Base-by-base conservation (phyloP, 2,113 vertebrate genomes). In the Uria lomvia region DNA sequence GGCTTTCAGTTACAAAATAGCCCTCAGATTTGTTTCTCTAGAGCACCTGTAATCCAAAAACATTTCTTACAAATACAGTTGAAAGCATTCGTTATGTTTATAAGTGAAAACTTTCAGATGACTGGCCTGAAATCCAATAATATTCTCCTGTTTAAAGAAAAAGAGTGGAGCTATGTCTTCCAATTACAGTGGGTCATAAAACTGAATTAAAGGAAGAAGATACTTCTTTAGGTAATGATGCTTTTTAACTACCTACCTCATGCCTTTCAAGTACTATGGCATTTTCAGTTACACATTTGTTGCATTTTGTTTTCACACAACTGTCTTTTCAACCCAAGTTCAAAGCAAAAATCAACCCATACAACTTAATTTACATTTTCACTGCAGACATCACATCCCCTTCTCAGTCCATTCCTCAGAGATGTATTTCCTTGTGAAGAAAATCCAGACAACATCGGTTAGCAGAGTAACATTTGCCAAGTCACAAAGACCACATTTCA, bases 1-100 rank as follows among this genome's bases (percentile, higher is more conserved):
- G 73, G 76, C 52, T 90, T 91, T 96, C 79, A 50, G 70, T 74
- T 81, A 90, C 88, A 95, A 93, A 96, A 86, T 84, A 92, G 79
- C 82, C 86, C 83, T 87, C 76, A 86, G 45, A 91, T 91, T 73
- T 95, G 66, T 82, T 97, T 88, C 91, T 97, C 62, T 34, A 66
- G 43, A 74, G 66, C 67, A 93, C 66, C 76, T 78, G 73, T 85
- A 97, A 96, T 79, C 65, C 40, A 88, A 88, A 96, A 94, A 86
- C 75, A 91, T 67, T 91, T 78, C 65, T 74, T 85, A 92, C 34
- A 75, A 96, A 93, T 81, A 88, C 43, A 94, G 43, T n/a, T 86
- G 89, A 91, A 75, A 92, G 38, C 56, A 94, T 91, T 87, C 56
- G 72, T 72, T 91, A 78, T 8, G 1, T 72, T 95, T 85, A 7